Evolutionary conservation across 2,113 vertebrate species (phyloP), one percentile per base, ranked within the genome.

Genomic region (Oncorhynchus kisutch): DNA sequence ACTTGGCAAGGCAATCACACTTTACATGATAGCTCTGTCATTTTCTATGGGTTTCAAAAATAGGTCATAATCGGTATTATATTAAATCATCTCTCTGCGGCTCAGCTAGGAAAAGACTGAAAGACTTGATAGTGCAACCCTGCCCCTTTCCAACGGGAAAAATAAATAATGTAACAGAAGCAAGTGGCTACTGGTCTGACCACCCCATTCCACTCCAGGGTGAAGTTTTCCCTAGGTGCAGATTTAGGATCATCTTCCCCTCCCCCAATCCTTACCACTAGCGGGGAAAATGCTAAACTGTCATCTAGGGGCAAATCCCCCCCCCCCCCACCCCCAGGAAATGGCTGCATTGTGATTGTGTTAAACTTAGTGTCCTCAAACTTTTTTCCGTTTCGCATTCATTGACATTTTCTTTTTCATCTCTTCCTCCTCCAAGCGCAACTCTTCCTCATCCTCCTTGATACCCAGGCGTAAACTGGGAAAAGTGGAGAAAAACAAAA

Each of bases 151-250:
- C 29, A 60, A 29, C 71, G 78, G 59, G 65, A 74, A 54, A 85
- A 92, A 92, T 90, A 92, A 92, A 91, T 90, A 89, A 72, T 34
- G 74, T 67, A 81, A 86, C 49, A 68, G 45, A 45, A 39, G 64
- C 66, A 69, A 75, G 34, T 65, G 66, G 74, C 1, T 74, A 64
- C 13, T n/a, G 76, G 62, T 22, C 7, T 34, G 3, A 24, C 69
- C 25, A 75, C 51, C 27, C 51, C 54, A 3, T 29, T 29, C 5
- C 31, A 16, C 31, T 29, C 16, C 29, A 29, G 14, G 29, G 25
- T 67, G 13, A 67, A 67, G 27, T 67, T 31, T 67, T 11, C 64
- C 22, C 20, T 66, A 27, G 51, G 51, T 18, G 16, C 51, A 54
- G 51, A 54, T 54, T 4, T 54, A 54, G 16, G 14, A 18, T 54